phyloP scores from a whole-genome alignment of 2,888 invertebrate genomes.

The Leptura quadrifasciata region DNA sequence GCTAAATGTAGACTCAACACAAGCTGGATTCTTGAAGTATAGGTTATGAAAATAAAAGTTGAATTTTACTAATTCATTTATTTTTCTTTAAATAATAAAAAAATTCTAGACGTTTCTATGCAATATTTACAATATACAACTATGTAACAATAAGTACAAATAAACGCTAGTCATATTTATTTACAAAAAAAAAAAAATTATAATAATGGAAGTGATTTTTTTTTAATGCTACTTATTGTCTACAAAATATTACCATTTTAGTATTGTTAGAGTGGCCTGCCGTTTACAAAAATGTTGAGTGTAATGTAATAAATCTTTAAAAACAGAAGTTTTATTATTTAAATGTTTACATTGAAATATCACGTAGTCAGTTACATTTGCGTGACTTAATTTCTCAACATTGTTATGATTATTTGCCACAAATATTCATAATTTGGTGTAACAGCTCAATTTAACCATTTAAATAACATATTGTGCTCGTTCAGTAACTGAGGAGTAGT shows the following conservation, averaged over 20 bases:
- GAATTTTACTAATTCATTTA: conserved; percentile 22
- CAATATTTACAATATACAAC: conserved; percentile 41
- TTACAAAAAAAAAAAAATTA: conserved; percentile 4
- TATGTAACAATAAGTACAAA: conserved; percentile 68
- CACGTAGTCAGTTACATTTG: background rate
- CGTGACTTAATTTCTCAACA: no score
- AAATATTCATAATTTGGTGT: no score
- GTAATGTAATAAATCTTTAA: background rate
- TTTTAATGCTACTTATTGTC: conserved; percentile 16
- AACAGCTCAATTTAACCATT: background rate
- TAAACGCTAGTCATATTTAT: conserved; percentile 33
- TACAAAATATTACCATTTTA: conserved; percentile 11
- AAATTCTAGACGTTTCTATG: conserved; percentile 36
- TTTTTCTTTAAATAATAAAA: conserved; percentile 39
- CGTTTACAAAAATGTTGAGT: background rate
- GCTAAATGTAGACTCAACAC: no score
- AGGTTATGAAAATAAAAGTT: background rate
- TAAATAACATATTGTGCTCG: background rate
- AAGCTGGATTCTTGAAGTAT: no score
- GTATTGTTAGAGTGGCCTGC: background rate
- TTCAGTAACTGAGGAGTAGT: background rate
- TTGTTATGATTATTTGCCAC: no score
- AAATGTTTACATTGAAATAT: background rate
- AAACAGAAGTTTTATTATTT: background rate
- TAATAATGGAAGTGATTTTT: conserved; percentile 1